These are phyloP conservation scores for Aleiodes testaceus DNA, from an alignment of 2,888 invertebrate genomes.

Conservation along the genomic window DNA sequence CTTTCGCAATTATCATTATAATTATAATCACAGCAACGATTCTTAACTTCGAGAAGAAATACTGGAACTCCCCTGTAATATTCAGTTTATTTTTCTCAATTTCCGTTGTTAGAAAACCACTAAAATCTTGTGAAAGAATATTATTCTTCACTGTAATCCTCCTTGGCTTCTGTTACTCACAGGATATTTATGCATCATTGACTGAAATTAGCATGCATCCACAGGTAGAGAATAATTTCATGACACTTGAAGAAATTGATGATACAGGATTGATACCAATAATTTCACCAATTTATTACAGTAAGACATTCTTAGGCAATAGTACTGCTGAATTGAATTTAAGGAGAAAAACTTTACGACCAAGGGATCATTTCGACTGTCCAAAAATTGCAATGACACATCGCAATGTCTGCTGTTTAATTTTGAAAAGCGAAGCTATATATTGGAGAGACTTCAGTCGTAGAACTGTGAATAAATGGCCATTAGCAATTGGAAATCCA, in stretches of 20 bases:
- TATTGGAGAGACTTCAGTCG: neutral
- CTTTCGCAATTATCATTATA: conserved; percentile 28
- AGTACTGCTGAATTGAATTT: conserved; percentile 29
- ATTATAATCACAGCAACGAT: conserved; percentile 29
- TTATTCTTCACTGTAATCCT: conserved; percentile 41
- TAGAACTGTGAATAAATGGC: conserved; percentile 1
- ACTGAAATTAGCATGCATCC: conserved; percentile 39
- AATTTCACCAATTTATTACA: conserved; percentile 21
- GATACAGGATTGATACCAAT: conserved; percentile 45
- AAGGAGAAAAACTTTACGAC: conserved; percentile 25
- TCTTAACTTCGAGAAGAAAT: conserved; percentile 33
- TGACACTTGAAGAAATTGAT: conserved; percentile 47
- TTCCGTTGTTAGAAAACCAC: conserved; percentile 29
- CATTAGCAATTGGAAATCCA: conserved; percentile 30
- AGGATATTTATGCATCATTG: conserved; percentile 47
- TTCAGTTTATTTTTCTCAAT: conserved; percentile 43
- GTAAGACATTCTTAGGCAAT: conserved; percentile 38
- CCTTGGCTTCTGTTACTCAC: conserved; percentile 45
- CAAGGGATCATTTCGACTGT: conserved; percentile 37
- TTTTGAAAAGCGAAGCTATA: neutral
- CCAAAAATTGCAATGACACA: conserved; percentile 42
- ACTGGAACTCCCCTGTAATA: conserved; percentile 45
- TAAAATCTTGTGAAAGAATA: conserved; percentile 40
- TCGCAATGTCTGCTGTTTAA: conserved; percentile 16
- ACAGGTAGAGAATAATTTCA: conserved; percentile 30